phyloP scores from a whole-genome alignment of 2,888 invertebrate species.

The Aethes cnicana region DNA sequence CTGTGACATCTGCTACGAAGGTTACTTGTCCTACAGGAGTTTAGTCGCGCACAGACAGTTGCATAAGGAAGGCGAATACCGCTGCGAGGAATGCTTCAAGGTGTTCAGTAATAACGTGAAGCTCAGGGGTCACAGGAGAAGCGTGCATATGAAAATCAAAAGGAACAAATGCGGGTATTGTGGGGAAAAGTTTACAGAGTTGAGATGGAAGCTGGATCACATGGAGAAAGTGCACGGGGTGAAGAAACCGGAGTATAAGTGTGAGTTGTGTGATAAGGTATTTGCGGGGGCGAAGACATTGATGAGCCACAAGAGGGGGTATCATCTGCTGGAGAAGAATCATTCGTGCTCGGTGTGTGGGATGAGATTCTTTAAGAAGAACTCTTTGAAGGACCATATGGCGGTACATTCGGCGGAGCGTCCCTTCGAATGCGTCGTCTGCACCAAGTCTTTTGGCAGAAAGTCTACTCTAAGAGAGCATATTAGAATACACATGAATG shows the following conservation, averaged over 20 bases:
- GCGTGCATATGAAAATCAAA: slow-evolving; percentile 13
- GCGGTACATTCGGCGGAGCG: slow-evolving; percentile 46
- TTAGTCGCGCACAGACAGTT: neutral
- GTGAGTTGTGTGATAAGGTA: slow-evolving; percentile 34
- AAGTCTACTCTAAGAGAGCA: slow-evolving; percentile 49
- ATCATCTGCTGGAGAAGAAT: slow-evolving; percentile 56
- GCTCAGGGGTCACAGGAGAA: slow-evolving; percentile 2
- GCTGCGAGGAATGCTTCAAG: slow-evolving; percentile 57
- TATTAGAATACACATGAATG: slow-evolving; percentile 44
- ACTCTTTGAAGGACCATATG: slow-evolving; percentile 49
- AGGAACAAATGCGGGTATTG: slow-evolving; percentile 47
- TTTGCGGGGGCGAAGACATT: slow-evolving; percentile 50
- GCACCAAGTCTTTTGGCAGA: slow-evolving; percentile 48
- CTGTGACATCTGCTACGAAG: slow-evolving; percentile 27
- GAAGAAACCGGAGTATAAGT: slow-evolving; percentile 44
- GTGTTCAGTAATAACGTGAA: slow-evolving; percentile 13
- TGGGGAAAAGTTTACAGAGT: slow-evolving; percentile 50
- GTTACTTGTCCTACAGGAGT: slow-evolving; percentile 14
- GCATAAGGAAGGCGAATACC: slow-evolving; percentile 28
- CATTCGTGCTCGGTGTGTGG: slow-evolving; percentile 57
- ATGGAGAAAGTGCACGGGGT: slow-evolving; percentile 29
- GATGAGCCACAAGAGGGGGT: slow-evolving; percentile 53
- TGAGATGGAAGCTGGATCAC: slow-evolving; percentile 18
- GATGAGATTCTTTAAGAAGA: slow-evolving; percentile 51
- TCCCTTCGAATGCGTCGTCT: slow-evolving; percentile 50